These are phyloP conservation scores for Chelmon rostratus DNA, from an alignment of 2,797 vertebrate genomes.

Conservation along the genomic window DNA sequence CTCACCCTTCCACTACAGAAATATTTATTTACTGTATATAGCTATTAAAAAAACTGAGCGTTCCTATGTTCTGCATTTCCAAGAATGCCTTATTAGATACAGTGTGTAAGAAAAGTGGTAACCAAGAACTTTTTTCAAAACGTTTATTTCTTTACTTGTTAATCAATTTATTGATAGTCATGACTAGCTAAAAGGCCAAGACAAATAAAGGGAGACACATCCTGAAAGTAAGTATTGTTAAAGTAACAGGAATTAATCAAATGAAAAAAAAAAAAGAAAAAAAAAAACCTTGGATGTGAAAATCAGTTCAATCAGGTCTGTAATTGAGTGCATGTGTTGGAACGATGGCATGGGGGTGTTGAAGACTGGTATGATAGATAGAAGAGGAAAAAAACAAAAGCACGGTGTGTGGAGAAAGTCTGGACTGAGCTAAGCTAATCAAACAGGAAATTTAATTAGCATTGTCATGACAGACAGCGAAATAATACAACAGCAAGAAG, in stretches of 20 bases:
- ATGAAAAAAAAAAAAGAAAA: conserved; percentile 2
- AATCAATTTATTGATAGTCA: neutral
- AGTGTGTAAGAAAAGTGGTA: neutral
- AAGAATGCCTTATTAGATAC: neutral
- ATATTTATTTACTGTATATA: neutral
- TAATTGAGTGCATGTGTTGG: conserved; percentile 12
- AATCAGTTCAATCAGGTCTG: conserved; percentile 23
- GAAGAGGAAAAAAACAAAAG: neutral
- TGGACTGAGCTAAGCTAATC: conserved; percentile 34
- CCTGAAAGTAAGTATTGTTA: neutral
- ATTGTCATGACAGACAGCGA: conserved; percentile 20
- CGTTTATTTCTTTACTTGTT: neutral
- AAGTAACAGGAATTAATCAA: conserved; percentile 17
- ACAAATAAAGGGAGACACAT: conserved; percentile 8
- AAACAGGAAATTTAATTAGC: conserved; percentile 42
- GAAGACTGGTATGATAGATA: neutral
- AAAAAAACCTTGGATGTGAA: neutral
- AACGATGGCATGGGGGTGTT: conserved; percentile 10
- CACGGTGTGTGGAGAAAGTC: neutral
- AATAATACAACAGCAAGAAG: conserved; percentile 38
- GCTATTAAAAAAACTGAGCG: neutral
- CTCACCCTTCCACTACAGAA: neutral
- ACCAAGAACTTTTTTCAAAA: neutral
- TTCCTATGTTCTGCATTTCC: neutral
- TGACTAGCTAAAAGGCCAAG: neutral